Conservation (phyloP, 2,797 vertebrate genomes). For the Enteromius trimaculatus region DNA sequence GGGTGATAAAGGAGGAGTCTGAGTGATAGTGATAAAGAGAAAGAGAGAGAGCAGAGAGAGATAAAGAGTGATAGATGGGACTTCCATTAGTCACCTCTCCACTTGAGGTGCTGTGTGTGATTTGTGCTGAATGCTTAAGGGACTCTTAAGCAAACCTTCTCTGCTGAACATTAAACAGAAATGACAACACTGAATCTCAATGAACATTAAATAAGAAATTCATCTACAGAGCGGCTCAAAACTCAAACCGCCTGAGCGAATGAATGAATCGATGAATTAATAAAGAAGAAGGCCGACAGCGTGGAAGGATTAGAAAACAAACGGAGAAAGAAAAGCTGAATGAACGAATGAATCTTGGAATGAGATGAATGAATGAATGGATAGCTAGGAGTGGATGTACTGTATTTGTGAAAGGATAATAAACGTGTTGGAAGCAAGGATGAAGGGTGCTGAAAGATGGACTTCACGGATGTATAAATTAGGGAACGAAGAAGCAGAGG, state of each 20-base stretch:
- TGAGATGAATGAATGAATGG: neutral
- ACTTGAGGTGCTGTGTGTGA: conserved; percentile 46
- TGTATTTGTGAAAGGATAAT: neutral
- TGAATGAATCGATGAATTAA: neutral
- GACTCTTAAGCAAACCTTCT: conserved; percentile 52
- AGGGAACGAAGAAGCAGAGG: neutral
- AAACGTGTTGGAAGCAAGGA: too few species aligned
- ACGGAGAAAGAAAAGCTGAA: neutral
- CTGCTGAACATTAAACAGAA: conserved; percentile 39
- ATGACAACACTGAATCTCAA: conserved; percentile 30
- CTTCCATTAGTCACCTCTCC: conserved; percentile 61
- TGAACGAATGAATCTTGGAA: neutral
- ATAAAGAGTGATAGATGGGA: conserved; percentile 53
- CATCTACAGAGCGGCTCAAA: neutral
- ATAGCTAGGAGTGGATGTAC: neutral
- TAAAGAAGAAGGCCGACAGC: neutral
- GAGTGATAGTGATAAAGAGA: conserved; percentile 32
- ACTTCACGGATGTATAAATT: conserved; percentile 10
- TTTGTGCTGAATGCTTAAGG: conserved; percentile 55
- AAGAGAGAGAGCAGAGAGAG: conserved; percentile 50
- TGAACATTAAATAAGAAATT: conserved; percentile 22
- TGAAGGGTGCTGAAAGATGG: conserved; percentile 2
- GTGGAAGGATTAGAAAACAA: neutral
- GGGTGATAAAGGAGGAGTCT: conserved; percentile 38
- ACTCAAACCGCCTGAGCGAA: neutral